phyloP scores from a whole-genome alignment of 1,140 invertebrate species.

The Caenorhabditis latens region DNA sequence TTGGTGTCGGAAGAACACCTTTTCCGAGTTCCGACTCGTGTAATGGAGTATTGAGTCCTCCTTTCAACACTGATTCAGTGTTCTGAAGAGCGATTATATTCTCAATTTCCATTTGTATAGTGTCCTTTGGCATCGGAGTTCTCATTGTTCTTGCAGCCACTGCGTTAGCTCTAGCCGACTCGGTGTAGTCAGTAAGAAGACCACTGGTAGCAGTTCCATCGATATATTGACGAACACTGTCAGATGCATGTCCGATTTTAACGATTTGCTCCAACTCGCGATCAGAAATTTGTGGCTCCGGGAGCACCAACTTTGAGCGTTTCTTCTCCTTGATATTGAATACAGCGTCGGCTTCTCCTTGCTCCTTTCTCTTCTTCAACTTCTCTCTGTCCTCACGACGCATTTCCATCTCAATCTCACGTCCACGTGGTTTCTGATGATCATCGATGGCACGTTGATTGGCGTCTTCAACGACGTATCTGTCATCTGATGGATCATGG shows the following conservation, averaged over 20 bases:
- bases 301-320: slow-evolving; percentile 93
- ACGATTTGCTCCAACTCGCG: slow-evolving; percentile 87
- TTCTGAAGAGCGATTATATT: slow-evolving; percentile 97
- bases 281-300: slow-evolving; percentile 96
- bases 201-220: slow-evolving; percentile 82
- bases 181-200: slow-evolving; percentile 90
- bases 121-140: slow-evolving; percentile 83
- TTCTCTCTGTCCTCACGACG: slow-evolving; percentile 85
- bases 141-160: slow-evolving; percentile 85
- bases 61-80: slow-evolving; percentile 95
- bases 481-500: slow-evolving; percentile 75
- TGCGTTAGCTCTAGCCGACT: slow-evolving; percentile 83
- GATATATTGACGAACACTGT: slow-evolving; percentile 91
- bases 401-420: slow-evolving; percentile 81
- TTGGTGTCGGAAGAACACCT: slow-evolving; percentile 84
- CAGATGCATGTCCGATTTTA: slow-evolving; percentile 93
- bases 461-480: slow-evolving; percentile 69
- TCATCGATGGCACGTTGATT: slow-evolving; percentile 66
- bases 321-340: slow-evolving; percentile 91
- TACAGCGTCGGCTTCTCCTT: slow-evolving; percentile 93
- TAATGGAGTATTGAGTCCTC: slow-evolving; percentile 92
- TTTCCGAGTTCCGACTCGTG: slow-evolving; percentile 88
- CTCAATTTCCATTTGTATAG: slow-evolving; percentile 85
- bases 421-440: slow-evolving; percentile 54
- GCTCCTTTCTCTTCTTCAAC: slow-evolving; percentile 79